These are phyloP conservation scores for Xylocopa sonorina DNA, from an alignment of 1,140 invertebrate genomes.

Conservation along the genomic window DNA sequence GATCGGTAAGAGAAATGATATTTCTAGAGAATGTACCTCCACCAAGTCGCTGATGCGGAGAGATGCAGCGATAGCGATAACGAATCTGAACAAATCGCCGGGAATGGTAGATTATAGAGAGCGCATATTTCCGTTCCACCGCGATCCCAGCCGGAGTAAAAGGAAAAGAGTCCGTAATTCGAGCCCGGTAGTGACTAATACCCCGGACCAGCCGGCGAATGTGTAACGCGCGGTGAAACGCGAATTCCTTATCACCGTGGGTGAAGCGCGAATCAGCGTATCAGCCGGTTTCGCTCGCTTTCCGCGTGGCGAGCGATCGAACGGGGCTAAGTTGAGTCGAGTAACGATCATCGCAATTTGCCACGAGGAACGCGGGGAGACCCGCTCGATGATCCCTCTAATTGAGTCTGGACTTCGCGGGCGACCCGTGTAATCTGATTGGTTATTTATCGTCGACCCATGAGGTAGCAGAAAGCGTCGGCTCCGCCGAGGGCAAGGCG, in stretches of 20 bases:
- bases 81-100: neutral
- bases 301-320: neutral
- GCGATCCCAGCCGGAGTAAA: neutral
- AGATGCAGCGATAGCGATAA: neutral
- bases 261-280: neutral
- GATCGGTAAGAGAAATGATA: too few species aligned
- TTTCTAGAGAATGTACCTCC: neutral
- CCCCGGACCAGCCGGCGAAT: conserved; percentile 3
- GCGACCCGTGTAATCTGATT: conserved; percentile 14
- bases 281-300: neutral
- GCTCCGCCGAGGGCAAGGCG: conserved; percentile 33
- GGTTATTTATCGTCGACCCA: conserved; percentile 49
- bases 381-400: conserved; percentile 32
- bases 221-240: conserved; percentile 23
- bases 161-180: conserved; percentile 35
- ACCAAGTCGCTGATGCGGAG: neutral
- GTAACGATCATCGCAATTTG: conserved; percentile 6
- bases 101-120: neutral
- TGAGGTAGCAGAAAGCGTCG: conserved; percentile 42
- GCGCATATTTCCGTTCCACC: neutral
- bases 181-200: conserved; percentile 30
- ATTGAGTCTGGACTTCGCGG: conserved; percentile 32
- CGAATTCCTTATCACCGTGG: neutral
- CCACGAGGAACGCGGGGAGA: neutral
- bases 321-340: neutral